Evolutionary conservation across 2,888 invertebrate genomes (phyloP).

Genomic region (Eristalis intricaria): DNA sequence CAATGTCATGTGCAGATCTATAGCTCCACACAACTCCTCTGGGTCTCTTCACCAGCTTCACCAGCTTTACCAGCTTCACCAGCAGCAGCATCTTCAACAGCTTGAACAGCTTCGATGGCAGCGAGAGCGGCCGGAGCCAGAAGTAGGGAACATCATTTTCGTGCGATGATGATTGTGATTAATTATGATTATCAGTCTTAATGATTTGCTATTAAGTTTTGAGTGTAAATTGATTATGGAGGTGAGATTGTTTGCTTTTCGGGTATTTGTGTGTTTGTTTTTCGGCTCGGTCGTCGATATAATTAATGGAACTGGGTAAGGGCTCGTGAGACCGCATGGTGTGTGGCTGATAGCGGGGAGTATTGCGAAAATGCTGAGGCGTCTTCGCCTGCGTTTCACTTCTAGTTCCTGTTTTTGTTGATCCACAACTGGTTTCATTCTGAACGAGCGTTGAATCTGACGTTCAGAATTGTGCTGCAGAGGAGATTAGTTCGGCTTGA

Average conservation of each 20-base stretch:
- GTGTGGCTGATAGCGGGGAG: constrained; percentile 2
- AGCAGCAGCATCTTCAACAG: constrained; percentile 6
- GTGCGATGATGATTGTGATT: constrained; percentile 71
- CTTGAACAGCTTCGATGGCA: background rate
- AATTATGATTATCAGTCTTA: constrained; percentile 67
- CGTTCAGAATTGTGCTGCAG: background rate
- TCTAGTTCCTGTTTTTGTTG: background rate
- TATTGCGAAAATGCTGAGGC: background rate
- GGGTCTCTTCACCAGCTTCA: background rate
- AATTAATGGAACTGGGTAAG: constrained; percentile 36
- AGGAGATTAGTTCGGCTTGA: background rate
- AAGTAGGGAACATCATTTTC: constrained; percentile 52
- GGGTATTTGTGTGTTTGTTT: constrained; percentile 26
- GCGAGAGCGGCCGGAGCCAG: background rate
- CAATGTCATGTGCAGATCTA: constrained; percentile 42
- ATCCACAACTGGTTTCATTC: background rate
- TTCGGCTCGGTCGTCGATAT: background rate
- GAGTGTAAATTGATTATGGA: constrained; percentile 54
- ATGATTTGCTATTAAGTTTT: constrained; percentile 63
- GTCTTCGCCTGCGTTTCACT: background rate
- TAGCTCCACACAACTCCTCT: background rate
- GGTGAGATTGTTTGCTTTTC: constrained; percentile 53
- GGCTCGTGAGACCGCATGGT: constrained; percentile 27
- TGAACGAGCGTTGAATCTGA: background rate
- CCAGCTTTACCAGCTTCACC: constrained; percentile 1